Conservation (phyloP, 2,113 vertebrate species). For the Sphaerodactylus townsendi region DNA sequence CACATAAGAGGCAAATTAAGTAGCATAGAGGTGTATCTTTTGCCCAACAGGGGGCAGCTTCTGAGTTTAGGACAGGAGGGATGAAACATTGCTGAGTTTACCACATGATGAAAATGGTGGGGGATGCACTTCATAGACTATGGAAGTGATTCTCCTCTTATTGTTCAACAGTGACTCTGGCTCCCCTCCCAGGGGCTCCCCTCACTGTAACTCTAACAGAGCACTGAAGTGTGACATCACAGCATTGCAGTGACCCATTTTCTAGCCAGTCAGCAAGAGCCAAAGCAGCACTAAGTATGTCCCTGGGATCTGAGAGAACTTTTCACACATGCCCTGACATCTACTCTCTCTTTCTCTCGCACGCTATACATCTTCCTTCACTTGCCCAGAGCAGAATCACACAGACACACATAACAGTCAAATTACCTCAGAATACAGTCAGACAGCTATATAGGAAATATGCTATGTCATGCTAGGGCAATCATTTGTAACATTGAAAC, state of each 20-base stretch:
- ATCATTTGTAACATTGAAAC: neutral
- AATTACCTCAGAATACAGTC: neutral
- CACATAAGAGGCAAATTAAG: neutral
- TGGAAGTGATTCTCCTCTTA: neutral
- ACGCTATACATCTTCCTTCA: constrained; percentile 16
- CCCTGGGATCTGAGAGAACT: constrained; percentile 23
- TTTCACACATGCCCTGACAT: constrained; percentile 23
- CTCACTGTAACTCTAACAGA: constrained; percentile 22
- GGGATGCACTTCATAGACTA: neutral
- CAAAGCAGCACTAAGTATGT: neutral
- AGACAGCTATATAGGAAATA: neutral
- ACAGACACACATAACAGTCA: neutral
- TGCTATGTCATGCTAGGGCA: neutral
- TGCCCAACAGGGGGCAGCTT: neutral
- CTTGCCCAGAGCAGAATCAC: neutral
- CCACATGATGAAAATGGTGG: neutral
- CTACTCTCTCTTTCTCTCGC: constrained; percentile 48
- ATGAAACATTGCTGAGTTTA: neutral
- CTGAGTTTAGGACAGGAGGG: neutral
- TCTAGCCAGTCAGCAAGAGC: constrained; percentile 37
- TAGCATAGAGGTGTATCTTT: neutral
- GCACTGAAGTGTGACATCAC: constrained; percentile 25
- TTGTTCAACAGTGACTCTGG: constrained; percentile 13
- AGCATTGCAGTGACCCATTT: constrained; percentile 30
- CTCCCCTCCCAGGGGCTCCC: constrained; percentile 12